A percentile compares a stretch with the other conserved stretches of the same genome.
Conservation (phyloP, 2,113 vertebrate species). For the Heterotilapia buettikoferi region DNA sequence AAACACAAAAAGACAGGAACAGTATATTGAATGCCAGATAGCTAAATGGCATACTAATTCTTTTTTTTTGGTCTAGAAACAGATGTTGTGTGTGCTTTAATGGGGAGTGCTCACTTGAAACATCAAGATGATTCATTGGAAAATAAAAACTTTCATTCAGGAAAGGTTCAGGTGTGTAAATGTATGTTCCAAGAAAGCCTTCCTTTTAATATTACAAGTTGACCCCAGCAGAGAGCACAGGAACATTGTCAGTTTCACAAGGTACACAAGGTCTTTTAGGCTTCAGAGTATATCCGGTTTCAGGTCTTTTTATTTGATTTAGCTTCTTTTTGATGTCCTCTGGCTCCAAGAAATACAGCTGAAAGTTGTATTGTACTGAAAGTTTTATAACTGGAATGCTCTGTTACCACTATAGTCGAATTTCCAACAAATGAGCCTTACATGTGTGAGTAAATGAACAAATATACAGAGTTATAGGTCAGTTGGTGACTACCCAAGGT, state of each 20-base stretch:
- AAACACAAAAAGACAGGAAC: slow-evolving; percentile 26
- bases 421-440: neutral
- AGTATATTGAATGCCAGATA: neutral
- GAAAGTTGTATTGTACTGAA: too few relatives aligned
- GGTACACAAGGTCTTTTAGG: neutral
- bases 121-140: neutral
- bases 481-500: neutral
- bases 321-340: neutral
- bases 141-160: neutral
- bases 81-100: neutral
- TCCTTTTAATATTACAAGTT: neutral
- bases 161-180: neutral
- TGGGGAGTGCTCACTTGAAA: neutral
- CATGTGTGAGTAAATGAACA: neutral
- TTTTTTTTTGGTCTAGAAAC: slow-evolving; percentile 10
- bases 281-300: neutral
- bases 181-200: neutral
- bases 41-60: neutral
- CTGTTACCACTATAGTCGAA: neutral
- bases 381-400: neutral
- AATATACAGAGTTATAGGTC: neutral
- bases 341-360: neutral
- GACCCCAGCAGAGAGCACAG: neutral
- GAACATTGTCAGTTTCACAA: neutral
- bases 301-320: neutral